phyloP scores from a whole-genome alignment of 2,113 vertebrate species.

The Poeciliopsis retropinna region DNA sequence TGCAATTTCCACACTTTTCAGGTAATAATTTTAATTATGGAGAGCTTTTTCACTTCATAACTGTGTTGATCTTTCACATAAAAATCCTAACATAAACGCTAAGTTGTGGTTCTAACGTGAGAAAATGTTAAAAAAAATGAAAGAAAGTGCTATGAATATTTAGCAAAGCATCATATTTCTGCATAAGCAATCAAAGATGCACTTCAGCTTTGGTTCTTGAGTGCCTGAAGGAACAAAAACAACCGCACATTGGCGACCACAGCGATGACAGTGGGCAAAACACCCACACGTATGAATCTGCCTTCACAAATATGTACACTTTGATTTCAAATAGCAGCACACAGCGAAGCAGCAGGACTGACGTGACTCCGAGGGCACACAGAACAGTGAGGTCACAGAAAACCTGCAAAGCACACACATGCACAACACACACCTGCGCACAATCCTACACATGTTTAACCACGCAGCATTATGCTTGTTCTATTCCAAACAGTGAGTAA shows the following conservation, averaged over 20 bases:
- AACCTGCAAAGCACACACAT: slow-evolving; percentile 7
- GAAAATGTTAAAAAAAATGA: neutral
- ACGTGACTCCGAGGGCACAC: slow-evolving; percentile 19
- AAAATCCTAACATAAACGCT: neutral
- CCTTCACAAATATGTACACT: slow-evolving; percentile 12
- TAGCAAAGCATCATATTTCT: neutral
- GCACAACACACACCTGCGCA: neutral
- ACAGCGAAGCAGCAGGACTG: slow-evolving; percentile 27
- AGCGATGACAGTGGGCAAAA: slow-evolving; percentile 55
- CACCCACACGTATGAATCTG: slow-evolving; percentile 48
- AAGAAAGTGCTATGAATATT: neutral
- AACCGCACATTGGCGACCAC: slow-evolving; percentile 60
- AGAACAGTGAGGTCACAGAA: slow-evolving; percentile 18
- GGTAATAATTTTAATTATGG: neutral
- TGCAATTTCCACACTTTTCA: neutral
- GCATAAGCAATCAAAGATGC: neutral
- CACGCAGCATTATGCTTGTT: slow-evolving; percentile 24
- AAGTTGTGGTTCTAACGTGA: neutral
- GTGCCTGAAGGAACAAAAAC: neutral
- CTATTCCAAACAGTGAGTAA: slow-evolving; percentile 31
- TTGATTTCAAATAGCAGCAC: slow-evolving; percentile 19
- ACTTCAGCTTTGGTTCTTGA: neutral
- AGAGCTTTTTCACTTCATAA: neutral
- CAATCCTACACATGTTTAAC: slow-evolving; percentile 14
- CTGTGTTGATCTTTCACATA: neutral